Conservation (phyloP, 2,888 invertebrate species). For the Anodontia alba region DNA sequence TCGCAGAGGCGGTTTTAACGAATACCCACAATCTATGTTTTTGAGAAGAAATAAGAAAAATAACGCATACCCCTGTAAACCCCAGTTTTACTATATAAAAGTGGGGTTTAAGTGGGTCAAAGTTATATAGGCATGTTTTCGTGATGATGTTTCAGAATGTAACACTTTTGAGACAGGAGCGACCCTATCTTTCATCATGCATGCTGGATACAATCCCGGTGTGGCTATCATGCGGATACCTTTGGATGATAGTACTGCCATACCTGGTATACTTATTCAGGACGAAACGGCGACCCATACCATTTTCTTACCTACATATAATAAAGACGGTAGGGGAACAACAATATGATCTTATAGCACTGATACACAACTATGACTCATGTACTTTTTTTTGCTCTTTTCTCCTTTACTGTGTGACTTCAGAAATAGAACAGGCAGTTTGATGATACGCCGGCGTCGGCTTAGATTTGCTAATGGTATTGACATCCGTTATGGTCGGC, state of each 20-base stretch:
- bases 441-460: not conserved
- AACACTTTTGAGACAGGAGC: slow-evolving; percentile 24
- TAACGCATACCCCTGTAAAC: no score
- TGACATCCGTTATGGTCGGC: no score
- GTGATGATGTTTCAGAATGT: no score
- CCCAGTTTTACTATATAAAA: no score
- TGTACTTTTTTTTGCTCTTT: not conserved
- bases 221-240: slow-evolving; percentile 44
- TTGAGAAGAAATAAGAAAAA: no score
- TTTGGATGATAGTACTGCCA: slow-evolving; percentile 36
- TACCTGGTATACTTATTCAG: slow-evolving; percentile 21
- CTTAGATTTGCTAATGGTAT: no score
- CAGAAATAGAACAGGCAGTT: no score
- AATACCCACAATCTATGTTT: no score
- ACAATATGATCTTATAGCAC: not conserved
- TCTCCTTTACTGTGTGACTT: not conserved
- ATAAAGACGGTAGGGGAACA: slow-evolving; percentile 32
- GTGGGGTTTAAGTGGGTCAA: no score
- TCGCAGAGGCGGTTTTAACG: no score
- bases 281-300: slow-evolving; percentile 9
- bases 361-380: not conserved
- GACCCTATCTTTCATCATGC: slow-evolving; percentile 38
- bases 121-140: no score
- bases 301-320: slow-evolving; percentile 30
- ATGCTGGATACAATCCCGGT: slow-evolving; percentile 40